A percentile compares a stretch with the other conserved stretches of the same genome.
Evolutionary conservation across 2,113 vertebrate genomes (phyloP).

Genomic region (Xenopus laevis): DNA sequence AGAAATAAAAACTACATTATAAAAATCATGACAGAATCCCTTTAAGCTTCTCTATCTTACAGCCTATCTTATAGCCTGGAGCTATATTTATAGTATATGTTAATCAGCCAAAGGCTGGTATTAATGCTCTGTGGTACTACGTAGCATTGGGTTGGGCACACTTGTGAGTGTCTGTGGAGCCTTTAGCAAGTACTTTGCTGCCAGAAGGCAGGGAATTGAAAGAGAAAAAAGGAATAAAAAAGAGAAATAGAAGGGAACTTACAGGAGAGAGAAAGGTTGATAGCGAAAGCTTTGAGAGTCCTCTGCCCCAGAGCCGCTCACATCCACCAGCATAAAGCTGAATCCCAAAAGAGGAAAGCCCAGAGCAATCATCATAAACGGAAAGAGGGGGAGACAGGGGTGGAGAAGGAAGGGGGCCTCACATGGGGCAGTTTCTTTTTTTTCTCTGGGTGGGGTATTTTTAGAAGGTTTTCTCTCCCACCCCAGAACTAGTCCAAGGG

Average conservation of each 20-base stretch:
- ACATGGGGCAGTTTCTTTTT: slow-evolving; percentile 7
- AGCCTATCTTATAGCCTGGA: no score
- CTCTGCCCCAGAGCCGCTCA: neutral
- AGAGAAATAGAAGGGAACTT: neutral
- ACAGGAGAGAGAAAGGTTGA: slow-evolving; percentile 20
- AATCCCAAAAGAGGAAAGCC: slow-evolving; percentile 19
- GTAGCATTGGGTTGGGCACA: no score
- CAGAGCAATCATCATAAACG: slow-evolving; percentile 7
- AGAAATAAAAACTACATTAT: no score
- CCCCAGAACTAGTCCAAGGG: slow-evolving; percentile 15
- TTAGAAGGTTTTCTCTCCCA: slow-evolving; percentile 27
- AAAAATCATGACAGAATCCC: no score
- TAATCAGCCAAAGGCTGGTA: no score
- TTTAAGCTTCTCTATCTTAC: no score
- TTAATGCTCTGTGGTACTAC: no score
- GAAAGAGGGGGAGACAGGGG: slow-evolving; percentile 9
- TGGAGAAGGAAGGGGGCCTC: slow-evolving; percentile 10
- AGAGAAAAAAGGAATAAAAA: neutral
- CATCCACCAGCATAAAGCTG: neutral
- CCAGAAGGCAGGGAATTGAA: neutral
- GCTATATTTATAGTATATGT: no score
- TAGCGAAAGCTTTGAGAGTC: slow-evolving; percentile 4
- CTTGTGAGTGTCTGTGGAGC: neutral
- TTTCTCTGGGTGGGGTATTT: slow-evolving; percentile 21
- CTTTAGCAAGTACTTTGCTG: neutral